Evolutionary conservation across 2,113 vertebrate species (phyloP).

Genomic region (Fulica atra): DNA sequence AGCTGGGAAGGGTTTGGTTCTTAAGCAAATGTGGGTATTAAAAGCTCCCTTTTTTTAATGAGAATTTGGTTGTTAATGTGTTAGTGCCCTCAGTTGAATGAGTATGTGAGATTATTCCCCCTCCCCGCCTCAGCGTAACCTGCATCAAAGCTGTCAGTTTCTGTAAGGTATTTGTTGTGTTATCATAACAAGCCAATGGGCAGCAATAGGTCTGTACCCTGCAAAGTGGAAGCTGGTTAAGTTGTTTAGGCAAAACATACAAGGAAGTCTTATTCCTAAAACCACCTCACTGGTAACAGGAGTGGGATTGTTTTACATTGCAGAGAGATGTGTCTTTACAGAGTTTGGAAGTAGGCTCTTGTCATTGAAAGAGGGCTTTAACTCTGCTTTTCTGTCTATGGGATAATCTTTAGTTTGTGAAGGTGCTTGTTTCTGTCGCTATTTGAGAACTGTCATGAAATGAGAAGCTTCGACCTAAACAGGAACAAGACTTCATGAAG

Average conservation of each 20-base stretch:
- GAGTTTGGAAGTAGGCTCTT: neutral
- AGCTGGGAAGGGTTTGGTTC: neutral
- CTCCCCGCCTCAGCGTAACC: neutral
- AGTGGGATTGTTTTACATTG: neutral
- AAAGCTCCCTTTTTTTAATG: neutral
- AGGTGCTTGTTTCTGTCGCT: neutral
- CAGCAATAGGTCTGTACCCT: rapidly evolving
- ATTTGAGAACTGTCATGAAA: neutral
- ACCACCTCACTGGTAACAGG: neutral
- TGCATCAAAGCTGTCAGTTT: neutral
- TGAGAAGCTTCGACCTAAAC: neutral
- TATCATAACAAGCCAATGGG: neutral
- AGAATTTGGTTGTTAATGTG: rapidly evolving
- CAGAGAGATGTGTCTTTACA: neutral
- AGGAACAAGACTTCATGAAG: neutral
- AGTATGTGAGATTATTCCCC: neutral
- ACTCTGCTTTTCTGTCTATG: neutral
- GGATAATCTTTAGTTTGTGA: neutral
- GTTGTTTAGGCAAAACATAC: neutral
- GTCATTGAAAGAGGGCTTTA: neutral
- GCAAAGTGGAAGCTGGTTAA: neutral
- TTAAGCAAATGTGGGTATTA: neutral
- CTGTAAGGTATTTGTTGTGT: neutral
- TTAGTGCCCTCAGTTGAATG: neutral
- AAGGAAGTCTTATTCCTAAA: neutral